phyloP scores from a whole-genome alignment of 1,140 invertebrate genomes.

The Watersipora subatra region DNA sequence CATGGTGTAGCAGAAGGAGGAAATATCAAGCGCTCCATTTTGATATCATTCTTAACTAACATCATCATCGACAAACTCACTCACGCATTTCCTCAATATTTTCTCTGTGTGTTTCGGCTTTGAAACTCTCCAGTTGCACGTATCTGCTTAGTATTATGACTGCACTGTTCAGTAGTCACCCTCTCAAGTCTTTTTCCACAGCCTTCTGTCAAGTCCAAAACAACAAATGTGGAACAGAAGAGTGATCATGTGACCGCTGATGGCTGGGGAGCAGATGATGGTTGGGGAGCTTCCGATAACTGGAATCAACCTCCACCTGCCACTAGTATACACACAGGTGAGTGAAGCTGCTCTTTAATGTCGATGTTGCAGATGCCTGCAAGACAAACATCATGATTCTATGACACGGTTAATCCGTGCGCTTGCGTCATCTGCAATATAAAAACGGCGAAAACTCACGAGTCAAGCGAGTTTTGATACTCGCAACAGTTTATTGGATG shows the following conservation, averaged over 20 bases:
- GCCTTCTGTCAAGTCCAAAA: conserved; percentile 1
- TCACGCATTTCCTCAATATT: no score
- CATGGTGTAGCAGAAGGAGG: no score
- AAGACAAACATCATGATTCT: no score
- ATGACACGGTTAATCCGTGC: no score
- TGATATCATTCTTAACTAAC: no score
- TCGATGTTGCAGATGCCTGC: not conserved
- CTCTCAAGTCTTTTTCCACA: not conserved
- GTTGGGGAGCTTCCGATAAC: conserved; percentile 16
- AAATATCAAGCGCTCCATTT: no score
- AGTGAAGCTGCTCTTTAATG: not conserved
- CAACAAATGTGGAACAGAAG: conserved; percentile 3
- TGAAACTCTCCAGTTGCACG: conserved; percentile 2
- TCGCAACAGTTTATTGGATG: no score
- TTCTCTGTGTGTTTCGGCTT: no score
- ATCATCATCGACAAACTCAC: no score
- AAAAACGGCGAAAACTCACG: no score
- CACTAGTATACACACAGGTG: conserved; percentile 2
- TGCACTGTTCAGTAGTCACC: conserved; percentile 5
- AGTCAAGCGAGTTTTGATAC: no score
- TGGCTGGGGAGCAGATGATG: conserved; percentile 17
- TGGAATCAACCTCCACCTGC: conserved; percentile 8
- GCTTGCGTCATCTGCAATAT: no score
- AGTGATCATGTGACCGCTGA: conserved; percentile 11
- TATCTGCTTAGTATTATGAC: conserved; percentile 5